phyloP scores from a whole-genome alignment of 2,888 invertebrate species.

The Oxystoma pomonae region DNA sequence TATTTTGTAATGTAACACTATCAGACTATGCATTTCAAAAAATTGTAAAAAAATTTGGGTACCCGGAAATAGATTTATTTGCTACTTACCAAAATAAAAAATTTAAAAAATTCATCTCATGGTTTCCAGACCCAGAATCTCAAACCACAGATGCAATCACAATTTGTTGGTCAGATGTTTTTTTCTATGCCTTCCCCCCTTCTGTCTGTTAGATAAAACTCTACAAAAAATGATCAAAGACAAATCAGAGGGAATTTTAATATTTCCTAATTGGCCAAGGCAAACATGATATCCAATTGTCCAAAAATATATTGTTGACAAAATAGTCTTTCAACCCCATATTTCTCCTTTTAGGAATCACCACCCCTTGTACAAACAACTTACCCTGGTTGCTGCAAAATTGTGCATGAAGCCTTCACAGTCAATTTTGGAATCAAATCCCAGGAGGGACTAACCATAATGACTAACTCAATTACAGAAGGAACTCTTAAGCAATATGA shows the following conservation, averaged over 20 bases:
- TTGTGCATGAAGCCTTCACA: conserved; percentile 29
- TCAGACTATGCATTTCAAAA: conserved; percentile 12
- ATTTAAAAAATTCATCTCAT: conserved; percentile 31
- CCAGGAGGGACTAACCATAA: not conserved
- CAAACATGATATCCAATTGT: conserved; percentile 37
- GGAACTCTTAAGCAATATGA: conserved; percentile 29
- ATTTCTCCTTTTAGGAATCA: conserved; percentile 29
- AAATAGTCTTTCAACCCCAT: too few relatives aligned
- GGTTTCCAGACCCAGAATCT: conserved; percentile 28
- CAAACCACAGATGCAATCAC: conserved; percentile 32
- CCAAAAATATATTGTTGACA: conserved; percentile 8
- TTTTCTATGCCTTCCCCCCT: conserved; percentile 34
- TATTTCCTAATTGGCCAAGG: conserved; percentile 32
- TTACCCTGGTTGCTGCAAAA: conserved; percentile 33
- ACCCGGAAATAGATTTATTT: conserved; percentile 30
- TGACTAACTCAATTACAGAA: conserved; percentile 12
- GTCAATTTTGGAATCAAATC: conserved; percentile 23
- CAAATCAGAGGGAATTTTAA: conserved; percentile 32
- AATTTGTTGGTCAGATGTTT: conserved; percentile 17
- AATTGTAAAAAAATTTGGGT: conserved; percentile 20
- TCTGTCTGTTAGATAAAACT: conserved; percentile 29
- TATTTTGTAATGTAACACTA: too few relatives aligned
- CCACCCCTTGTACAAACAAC: conserved; percentile 26
- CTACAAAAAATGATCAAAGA: conserved; percentile 35
- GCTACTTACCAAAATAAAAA: conserved; percentile 30